Percentiles rank a stretch among this genome's conserved stretches.
These are phyloP conservation scores for Crotalus viridis DNA, from an alignment of 2,113 vertebrate genomes.

Conservation along the genomic window DNA sequence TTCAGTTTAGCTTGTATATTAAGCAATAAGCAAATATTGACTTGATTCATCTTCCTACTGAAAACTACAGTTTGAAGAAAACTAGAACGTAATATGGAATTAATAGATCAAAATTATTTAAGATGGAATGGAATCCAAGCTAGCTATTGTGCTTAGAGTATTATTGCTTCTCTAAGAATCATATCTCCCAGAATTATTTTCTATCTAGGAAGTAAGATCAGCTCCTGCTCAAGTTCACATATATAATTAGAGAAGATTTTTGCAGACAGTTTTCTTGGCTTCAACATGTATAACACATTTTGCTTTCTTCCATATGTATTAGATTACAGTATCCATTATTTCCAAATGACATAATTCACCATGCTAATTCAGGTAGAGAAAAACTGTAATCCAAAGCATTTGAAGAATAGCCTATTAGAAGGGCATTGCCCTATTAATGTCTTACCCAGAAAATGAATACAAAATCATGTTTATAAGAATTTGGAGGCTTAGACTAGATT, in stretches of 20 bases:
- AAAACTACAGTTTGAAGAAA: slow-evolving; percentile 29
- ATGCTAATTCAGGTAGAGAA: neutral
- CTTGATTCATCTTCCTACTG: slow-evolving; percentile 45
- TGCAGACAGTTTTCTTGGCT: neutral
- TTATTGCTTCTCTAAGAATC: neutral
- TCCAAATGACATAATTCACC: neutral
- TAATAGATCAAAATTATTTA: neutral
- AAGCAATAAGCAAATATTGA: slow-evolving; percentile 46
- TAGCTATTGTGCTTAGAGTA: neutral
- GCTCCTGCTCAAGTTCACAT: neutral
- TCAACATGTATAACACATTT: neutral
- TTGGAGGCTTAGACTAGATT: neutral
- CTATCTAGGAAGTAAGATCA: neutral
- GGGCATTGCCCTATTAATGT: neutral
- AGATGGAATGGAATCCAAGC: slow-evolving; percentile 10
- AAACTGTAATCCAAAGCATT: neutral
- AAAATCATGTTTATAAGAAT: neutral
- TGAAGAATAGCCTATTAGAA: neutral
- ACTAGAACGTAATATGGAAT: slow-evolving; percentile 3
- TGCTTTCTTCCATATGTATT: neutral
- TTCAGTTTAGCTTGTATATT: slow-evolving; percentile 29
- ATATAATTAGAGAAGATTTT: neutral
- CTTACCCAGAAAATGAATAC: neutral
- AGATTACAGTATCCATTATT: neutral
- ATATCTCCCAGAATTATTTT: neutral